phyloP scores from a whole-genome alignment of 2,113 vertebrate genomes.

The Otus sunia region DNA sequence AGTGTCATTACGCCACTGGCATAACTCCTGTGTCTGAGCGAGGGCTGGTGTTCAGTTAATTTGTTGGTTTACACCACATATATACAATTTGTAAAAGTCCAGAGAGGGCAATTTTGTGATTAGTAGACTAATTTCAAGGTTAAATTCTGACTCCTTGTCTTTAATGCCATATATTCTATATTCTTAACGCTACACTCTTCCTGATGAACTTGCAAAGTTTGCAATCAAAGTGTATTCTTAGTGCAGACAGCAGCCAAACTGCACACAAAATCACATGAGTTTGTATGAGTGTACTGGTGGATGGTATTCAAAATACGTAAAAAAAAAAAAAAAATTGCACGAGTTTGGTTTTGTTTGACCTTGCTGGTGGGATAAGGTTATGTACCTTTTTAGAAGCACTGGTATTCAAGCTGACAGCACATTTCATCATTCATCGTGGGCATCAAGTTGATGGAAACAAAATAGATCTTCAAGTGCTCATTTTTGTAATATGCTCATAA shows the following conservation, averaged over 20 bases:
- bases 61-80: not conserved
- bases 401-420: not conserved
- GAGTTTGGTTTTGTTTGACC: not conserved
- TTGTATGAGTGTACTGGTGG: not conserved
- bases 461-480: not conserved
- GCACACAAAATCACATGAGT: not conserved
- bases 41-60: not conserved
- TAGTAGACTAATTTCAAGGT: not conserved
- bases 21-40: not conserved
- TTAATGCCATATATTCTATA: not conserved
- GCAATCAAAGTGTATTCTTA: not conserved
- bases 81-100: not conserved
- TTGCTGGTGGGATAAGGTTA: not conserved
- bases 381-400: not conserved
- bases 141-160: not conserved
- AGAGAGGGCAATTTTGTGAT: not conserved
- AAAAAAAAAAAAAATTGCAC: not conserved
- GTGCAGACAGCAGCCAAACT: not conserved
- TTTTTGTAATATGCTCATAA: slow-evolving; percentile 25
- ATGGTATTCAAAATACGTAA: not conserved
- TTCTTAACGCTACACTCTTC: not conserved
- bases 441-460: not conserved
- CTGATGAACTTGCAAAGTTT: not conserved
- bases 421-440: not conserved
- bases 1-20: not conserved